Conservation (phyloP, 1,140 invertebrate genomes). For the Microplitis mediator region DNA sequence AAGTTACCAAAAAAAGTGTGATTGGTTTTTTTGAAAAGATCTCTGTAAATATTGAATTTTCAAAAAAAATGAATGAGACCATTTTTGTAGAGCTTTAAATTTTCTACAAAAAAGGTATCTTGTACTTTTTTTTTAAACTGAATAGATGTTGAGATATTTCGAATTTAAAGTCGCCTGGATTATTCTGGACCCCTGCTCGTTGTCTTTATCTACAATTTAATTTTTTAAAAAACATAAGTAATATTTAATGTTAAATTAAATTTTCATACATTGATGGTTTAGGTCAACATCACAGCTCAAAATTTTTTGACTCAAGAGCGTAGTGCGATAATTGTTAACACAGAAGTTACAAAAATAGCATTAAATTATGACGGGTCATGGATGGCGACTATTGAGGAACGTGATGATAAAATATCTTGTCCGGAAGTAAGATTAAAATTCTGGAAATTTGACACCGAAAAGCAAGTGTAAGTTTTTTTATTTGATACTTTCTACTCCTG, state of each 20-base stretch:
- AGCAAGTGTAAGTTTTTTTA: conserved; percentile 67
- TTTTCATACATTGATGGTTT: conserved; percentile 35
- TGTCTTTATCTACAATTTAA: conserved; percentile 13
- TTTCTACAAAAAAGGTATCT: no score
- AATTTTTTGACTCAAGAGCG: conserved; percentile 75
- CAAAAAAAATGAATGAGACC: no score
- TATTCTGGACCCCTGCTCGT: no score
- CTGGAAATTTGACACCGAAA: conserved; percentile 71
- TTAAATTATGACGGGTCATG: conserved; percentile 73
- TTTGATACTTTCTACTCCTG: neutral
- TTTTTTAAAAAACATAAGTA: conserved; percentile 20
- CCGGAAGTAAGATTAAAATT: conserved; percentile 79
- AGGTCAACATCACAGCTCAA: conserved; percentile 78
- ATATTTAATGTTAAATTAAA: neutral
- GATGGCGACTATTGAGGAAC: conserved; percentile 79
- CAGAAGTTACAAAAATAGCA: conserved; percentile 72
- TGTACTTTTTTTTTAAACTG: no score
- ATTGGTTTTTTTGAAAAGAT: no score
- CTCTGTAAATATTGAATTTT: no score
- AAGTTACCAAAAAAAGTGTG: no score
- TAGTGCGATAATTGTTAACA: conserved; percentile 67
- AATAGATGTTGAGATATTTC: no score
- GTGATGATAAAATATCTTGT: conserved; percentile 64
- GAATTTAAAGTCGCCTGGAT: no score
- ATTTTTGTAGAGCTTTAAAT: no score